Conservation (phyloP, 2,797 vertebrate genomes). For the Zalophus californianus region DNA sequence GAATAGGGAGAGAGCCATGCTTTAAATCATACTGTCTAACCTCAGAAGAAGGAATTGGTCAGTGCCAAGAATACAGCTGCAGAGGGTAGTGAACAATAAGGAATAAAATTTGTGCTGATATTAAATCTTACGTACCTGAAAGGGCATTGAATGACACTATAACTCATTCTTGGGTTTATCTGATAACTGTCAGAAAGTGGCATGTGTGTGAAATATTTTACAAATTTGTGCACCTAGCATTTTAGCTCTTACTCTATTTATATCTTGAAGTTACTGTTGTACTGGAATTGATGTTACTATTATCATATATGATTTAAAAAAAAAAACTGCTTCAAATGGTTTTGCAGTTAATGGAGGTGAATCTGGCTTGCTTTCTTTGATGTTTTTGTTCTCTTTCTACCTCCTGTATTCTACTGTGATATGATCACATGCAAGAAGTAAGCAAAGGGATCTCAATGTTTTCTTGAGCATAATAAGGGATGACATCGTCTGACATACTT, state of each 20-base stretch:
- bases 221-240: background rate
- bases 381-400: background rate
- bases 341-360: background rate
- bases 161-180: constrained; percentile 8
- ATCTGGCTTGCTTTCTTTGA: background rate
- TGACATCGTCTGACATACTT: background rate
- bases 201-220: background rate
- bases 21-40: constrained; percentile 24
- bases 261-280: background rate
- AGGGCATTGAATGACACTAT: background rate
- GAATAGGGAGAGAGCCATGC: background rate
- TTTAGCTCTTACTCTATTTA: background rate
- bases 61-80: background rate
- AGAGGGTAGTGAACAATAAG: background rate
- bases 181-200: constrained; percentile 1
- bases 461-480: constrained; percentile 7
- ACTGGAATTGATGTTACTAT: background rate
- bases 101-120: background rate
- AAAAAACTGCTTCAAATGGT: background rate
- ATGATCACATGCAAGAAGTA: background rate
- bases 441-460: background rate
- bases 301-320: background rate
- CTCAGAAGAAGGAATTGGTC: background rate
- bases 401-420: background rate
- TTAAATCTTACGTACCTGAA: constrained; percentile 36